A percentile compares a stretch with the other conserved stretches of the same genome.
phyloP scores from a whole-genome alignment of 2,113 vertebrate genomes.

The Nibea coibor region DNA sequence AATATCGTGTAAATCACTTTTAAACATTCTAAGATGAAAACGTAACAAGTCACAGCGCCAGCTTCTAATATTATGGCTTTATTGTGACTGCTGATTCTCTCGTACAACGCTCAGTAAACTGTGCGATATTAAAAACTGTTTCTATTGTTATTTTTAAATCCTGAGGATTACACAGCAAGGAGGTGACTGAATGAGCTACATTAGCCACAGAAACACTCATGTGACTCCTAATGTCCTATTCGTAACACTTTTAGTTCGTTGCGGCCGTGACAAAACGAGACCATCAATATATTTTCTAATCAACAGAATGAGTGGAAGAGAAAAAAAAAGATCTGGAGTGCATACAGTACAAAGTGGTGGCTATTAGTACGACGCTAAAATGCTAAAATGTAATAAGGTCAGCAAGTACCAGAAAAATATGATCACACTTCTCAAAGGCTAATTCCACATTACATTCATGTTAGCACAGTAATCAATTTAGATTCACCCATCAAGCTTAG shows the following conservation, averaged over 20 bases:
- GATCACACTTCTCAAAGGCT: constrained; percentile 79
- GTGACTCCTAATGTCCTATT: constrained; percentile 19
- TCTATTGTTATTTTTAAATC: constrained; percentile 1
- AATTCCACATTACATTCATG: constrained; percentile 81
- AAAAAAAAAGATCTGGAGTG: constrained; percentile 1
- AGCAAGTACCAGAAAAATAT: constrained; percentile 62
- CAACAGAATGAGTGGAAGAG: constrained; percentile 17
- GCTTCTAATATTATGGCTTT: neutral
- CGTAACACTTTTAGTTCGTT: constrained; percentile 19
- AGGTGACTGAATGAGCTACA: neutral
- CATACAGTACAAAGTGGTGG: constrained; percentile 38
- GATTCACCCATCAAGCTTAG: constrained; percentile 81
- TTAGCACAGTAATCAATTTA: constrained; percentile 83
- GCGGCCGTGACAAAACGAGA: constrained; percentile 11
- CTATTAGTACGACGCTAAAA: constrained; percentile 39
- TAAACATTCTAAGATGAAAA: neutral
- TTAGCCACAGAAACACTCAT: constrained; percentile 21
- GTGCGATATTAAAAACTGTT: neutral
- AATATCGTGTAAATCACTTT: neutral
- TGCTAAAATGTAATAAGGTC: constrained; percentile 65
- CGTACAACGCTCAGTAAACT: neutral
- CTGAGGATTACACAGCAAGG: neutral
- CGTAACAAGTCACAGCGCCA: neutral
- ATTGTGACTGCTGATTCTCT: neutral
- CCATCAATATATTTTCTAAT: constrained; percentile 37